These are phyloP conservation scores for Gambusia yucatana DNA, from an alignment of 2,797 vertebrate species.

Conservation along the genomic window DNA sequence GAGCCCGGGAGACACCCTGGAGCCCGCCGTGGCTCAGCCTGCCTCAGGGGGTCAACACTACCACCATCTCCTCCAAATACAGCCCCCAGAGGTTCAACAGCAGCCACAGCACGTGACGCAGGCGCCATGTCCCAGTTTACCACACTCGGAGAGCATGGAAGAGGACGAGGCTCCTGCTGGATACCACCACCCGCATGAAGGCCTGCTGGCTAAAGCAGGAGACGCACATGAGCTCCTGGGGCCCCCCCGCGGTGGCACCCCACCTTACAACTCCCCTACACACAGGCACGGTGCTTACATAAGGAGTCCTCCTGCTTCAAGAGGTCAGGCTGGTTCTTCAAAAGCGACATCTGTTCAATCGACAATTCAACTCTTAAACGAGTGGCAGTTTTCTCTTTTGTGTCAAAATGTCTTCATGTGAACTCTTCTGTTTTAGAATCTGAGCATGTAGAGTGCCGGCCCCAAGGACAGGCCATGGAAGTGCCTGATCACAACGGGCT, in stretches of 20 bases:
- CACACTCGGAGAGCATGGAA: slow-evolving; percentile 98
- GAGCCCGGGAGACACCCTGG: slow-evolving; percentile 88
- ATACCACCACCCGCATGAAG: slow-evolving; percentile 82
- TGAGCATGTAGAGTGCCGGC: slow-evolving; percentile 86
- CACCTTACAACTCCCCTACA: slow-evolving; percentile 85
- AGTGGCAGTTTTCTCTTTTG: not conserved
- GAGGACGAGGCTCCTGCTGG: slow-evolving; percentile 86
- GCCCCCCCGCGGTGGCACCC: slow-evolving; percentile 81
- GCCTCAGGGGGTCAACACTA: slow-evolving; percentile 80
- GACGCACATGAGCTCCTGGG: slow-evolving; percentile 88
- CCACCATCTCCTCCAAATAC: slow-evolving; percentile 91
- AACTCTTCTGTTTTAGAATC: slow-evolving; percentile 60
- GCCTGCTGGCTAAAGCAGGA: slow-evolving; percentile 85
- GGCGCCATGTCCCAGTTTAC: slow-evolving; percentile 75
- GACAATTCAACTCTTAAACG: not conserved
- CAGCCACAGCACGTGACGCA: slow-evolving; percentile 75
- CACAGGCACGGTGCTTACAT: slow-evolving; percentile 83
- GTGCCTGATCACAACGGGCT: slow-evolving; percentile 89
- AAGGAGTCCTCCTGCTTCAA: slow-evolving; percentile 65
- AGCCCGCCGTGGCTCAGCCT: slow-evolving; percentile 75
- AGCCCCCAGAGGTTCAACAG: slow-evolving; percentile 85
- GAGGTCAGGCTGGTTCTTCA: slow-evolving; percentile 83
- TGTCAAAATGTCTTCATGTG: not conserved
- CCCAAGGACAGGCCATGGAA: slow-evolving; percentile 88
- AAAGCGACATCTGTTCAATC: not conserved